Base-by-base conservation (phyloP, 1,140 invertebrate species). In the Saccostrea glomerata region DNA sequence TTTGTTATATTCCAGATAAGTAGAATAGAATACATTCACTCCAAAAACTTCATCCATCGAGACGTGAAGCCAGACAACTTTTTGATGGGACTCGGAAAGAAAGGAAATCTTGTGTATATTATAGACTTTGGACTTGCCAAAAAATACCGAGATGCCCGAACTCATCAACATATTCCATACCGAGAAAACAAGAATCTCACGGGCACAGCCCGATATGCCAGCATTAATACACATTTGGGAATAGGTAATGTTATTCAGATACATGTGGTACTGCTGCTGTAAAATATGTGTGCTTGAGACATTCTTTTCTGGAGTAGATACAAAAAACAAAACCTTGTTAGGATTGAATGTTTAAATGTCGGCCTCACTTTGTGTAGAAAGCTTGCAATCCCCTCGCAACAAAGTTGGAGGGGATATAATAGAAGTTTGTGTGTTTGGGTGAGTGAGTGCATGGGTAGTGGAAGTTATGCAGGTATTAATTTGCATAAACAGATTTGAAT, bases 31-130 rank as follows among this genome's bases (percentile, higher is more conserved):
- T 99, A 98, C 94, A 99, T 99, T 94, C 99, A 99, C 95, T 98
- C 97, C 95, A 98, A 98, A 93, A 98, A 98, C 95, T 99, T 99
- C 94, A 99, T 99, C 92, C 99, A 99, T 96, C 97, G 98, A 93
- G 99, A 99, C 96, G 99, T 99, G 91, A 99, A 99, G 95, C 98
- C 98, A 86, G 99, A 99, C 95, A 99, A 99, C 96, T 99, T 99
- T 96, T 96, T 99, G 92, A 99, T 99, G 99, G 99, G 99, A 84
- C 96, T 99, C 85, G 99, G 98, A 91, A 99, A 99, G 92, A 96
- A 96, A 93, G 95, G 95, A 88, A 95, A 95, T 91, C 90, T 95
- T 87, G 95, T 95, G 90, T 95, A 95, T 92, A 94, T 97, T 60
- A 97, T 97, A 93, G 96, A 97, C 94, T 97, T 97, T 96, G 97